Evolutionary conservation across 2,888 invertebrate genomes (phyloP).

Genomic region (Ophion slaviceki): DNA sequence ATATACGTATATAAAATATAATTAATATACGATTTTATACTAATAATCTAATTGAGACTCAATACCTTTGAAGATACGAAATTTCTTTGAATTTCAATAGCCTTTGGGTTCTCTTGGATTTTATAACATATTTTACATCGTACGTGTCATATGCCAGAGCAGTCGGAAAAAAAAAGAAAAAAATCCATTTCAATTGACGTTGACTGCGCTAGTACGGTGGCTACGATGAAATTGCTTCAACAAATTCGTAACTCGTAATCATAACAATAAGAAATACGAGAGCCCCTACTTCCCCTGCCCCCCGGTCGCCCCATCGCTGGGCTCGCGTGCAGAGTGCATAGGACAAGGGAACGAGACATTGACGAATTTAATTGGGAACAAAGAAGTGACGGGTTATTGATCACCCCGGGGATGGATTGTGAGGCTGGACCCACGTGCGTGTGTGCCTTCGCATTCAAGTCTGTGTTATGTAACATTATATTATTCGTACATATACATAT

Average conservation of each 20-base stretch:
- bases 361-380: slow-evolving; percentile 67
- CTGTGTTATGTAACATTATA: slow-evolving; percentile 13
- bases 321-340: slow-evolving; percentile 9
- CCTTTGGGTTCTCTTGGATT: too few relatives aligned
- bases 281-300: not conserved
- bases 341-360: slow-evolving; percentile 58
- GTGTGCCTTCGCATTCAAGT: slow-evolving; percentile 34
- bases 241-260: slow-evolving; percentile 55
- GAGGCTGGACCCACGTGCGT: slow-evolving; percentile 61
- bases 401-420: slow-evolving; percentile 65
- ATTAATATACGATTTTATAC: too few relatives aligned
- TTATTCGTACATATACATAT: slow-evolving; percentile 28
- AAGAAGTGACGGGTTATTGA: slow-evolving; percentile 66
- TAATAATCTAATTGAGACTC: too few relatives aligned
- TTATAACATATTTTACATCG: not conserved
- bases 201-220: not conserved
- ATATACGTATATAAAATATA: not conserved
- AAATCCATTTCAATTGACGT: slow-evolving; percentile 18
- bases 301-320: not conserved
- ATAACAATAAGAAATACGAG: slow-evolving; percentile 35
- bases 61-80: too few relatives aligned
- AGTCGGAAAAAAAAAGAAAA: not conserved
- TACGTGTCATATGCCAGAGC: not conserved
- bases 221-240: slow-evolving; percentile 40
- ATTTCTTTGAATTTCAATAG: not conserved